These are phyloP conservation scores for Nothobranchius kuhntae DNA, from an alignment of 2,113 vertebrate genomes.

Conservation along the genomic window DNA sequence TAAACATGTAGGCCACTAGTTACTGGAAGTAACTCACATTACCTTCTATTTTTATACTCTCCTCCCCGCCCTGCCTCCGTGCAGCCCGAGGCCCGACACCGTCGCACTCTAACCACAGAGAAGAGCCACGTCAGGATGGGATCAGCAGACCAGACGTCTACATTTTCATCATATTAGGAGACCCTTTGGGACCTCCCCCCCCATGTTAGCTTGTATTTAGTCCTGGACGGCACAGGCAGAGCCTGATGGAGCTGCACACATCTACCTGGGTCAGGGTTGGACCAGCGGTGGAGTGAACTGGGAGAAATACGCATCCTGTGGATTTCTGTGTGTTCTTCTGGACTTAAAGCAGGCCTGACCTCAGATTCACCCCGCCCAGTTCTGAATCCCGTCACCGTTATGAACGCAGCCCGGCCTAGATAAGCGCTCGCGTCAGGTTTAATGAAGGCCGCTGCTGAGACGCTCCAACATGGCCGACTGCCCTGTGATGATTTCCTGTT, in stretches of 20 bases:
- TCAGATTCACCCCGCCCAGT: conserved; percentile 43
- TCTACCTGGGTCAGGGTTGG: too few species aligned
- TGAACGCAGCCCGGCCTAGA: conserved; percentile 14
- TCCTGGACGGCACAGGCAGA: too few species aligned
- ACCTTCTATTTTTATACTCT: conserved; percentile 53
- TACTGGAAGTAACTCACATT: too few species aligned
- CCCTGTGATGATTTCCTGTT: conserved; percentile 38
- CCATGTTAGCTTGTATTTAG: too few species aligned
- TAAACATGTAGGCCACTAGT: conserved; percentile 40
- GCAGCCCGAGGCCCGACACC: too few species aligned
- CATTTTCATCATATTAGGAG: too few species aligned
- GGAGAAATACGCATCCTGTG: neutral
- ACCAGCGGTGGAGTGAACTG: neutral
- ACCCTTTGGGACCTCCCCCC: too few species aligned
- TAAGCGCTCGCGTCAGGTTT: conserved; percentile 22
- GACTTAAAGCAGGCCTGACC: conserved; percentile 30
- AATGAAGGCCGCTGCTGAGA: conserved; percentile 52
- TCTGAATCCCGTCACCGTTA: conserved; percentile 11
- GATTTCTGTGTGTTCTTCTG: conserved; percentile 21
- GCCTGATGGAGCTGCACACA: too few species aligned
- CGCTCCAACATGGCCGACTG: conserved; percentile 29
- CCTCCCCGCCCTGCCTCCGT: too few species aligned
- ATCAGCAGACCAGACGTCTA: too few species aligned
- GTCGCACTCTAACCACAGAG: too few species aligned
- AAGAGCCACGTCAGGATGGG: too few species aligned